Evolutionary conservation across 2,113 vertebrate genomes (phyloP).

Genomic region (Fregata magnificens): DNA sequence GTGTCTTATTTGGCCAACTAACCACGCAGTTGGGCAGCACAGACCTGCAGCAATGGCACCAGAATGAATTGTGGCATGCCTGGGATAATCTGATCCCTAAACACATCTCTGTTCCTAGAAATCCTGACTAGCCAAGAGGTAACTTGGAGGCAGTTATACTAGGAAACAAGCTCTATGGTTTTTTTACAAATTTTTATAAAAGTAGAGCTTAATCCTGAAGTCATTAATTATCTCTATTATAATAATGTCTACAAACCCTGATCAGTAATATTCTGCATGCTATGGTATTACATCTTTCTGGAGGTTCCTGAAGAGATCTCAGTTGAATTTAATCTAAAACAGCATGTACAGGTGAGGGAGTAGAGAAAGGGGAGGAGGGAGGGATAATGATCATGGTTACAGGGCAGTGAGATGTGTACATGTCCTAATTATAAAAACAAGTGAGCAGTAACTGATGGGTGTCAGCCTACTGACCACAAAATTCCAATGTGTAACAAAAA

Average conservation of each 20-base stretch:
- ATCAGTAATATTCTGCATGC: background rate
- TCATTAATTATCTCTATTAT: background rate
- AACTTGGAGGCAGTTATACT: background rate
- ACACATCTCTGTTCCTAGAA: background rate
- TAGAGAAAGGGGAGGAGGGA: background rate
- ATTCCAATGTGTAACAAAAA: background rate
- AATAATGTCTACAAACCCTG: background rate
- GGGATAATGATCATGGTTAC: background rate
- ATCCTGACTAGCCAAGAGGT: background rate
- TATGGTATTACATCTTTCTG: background rate
- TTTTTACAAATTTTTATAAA: background rate
- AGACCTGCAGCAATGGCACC: background rate
- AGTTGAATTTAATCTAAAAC: background rate
- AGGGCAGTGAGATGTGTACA: background rate
- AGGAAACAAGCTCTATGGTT: background rate
- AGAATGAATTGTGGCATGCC: fast-evolving
- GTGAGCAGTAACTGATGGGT: background rate
- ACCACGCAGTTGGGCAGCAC: fast-evolving
- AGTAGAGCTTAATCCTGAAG: background rate
- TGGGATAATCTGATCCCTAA: background rate
- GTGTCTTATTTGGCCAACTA: background rate
- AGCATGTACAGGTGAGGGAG: background rate
- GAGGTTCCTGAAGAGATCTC: background rate
- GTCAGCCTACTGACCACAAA: background rate
- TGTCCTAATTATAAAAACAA: background rate